Base-by-base conservation (phyloP, 2,113 vertebrate genomes). In the Salvelinus namaycush region DNA sequence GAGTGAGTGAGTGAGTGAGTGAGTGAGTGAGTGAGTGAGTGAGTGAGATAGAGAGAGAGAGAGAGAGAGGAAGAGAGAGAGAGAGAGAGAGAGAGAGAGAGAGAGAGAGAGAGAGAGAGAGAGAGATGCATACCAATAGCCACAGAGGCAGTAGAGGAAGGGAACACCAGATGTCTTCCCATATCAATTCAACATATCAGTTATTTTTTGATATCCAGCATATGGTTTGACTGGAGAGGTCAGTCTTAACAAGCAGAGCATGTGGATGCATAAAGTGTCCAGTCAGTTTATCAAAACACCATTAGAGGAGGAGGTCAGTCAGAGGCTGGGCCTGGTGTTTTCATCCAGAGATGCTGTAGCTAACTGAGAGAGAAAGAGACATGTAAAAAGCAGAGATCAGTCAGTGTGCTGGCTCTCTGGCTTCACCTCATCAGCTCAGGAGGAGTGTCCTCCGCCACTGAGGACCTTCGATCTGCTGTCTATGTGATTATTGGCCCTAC, bases 201-300 rank as follows among this genome's bases (percentile, higher is more conserved):
- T 60, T 3, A n/a, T 51, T 49, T 75, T 4, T n/a, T 76, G 72
- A 80, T 72, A 76, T 81, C 79, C 39, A 12, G 9, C 51, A 4
- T 18, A 54, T 54, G 49, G 71, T 80, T 81, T 79, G 66, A 78
- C 80, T 73, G 84, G 62, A 64, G 70, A 80, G 89, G 78, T 89
- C 83, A 84, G 68, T 54, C 73, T 14, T 20, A 76, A 86, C 77
- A n/a, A 65, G 76, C 66, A 13, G 82, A 84, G 69, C 80, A 44
- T 44, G 9, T 44, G 39, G 39, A 44, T 44, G 39, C 9, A 87
- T 83, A 88, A 89, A 85, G 80, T 87, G 75, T 54, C 51, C 16
- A 81, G 82, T 54, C 16, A 22, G 2, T 12, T 44, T 44, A 11
- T 44, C 39, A 76, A 68, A 9, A 57, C 68, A 29, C 54, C 77